phyloP scores from a whole-genome alignment of 2,113 vertebrate genomes.

The Tylochromis polylepis region DNA sequence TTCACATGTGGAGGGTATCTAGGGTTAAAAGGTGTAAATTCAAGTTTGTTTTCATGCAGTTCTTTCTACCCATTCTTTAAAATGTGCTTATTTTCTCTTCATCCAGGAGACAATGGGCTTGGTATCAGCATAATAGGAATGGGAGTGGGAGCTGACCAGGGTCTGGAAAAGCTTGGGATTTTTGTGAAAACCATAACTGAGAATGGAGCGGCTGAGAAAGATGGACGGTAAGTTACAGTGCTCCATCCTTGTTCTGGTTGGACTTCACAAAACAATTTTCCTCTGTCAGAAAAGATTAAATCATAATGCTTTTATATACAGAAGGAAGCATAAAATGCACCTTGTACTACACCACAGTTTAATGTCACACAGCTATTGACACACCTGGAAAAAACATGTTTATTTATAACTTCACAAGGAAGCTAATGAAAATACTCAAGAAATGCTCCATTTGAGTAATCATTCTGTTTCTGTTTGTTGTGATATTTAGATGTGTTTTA shows the following conservation, averaged over 20 bases:
- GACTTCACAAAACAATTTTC: not conserved
- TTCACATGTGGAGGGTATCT: not conserved
- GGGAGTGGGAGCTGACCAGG: constrained; percentile 92
- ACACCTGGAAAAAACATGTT: constrained; percentile 11
- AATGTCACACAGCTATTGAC: not conserved
- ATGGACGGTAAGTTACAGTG: constrained; percentile 76
- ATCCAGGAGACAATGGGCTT: constrained; percentile 85
- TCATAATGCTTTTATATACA: not conserved
- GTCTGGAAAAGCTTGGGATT: constrained; percentile 90
- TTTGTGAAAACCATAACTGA: constrained; percentile 94
- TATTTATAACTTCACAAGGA: constrained; percentile 30
- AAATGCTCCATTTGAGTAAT: not conserved
- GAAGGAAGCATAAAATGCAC: not conserved
- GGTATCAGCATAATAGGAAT: constrained; percentile 95
- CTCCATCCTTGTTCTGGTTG: not conserved
- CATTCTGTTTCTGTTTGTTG: not conserved
- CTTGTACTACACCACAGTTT: not conserved
- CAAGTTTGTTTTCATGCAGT: not conserved
- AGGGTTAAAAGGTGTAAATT: not conserved
- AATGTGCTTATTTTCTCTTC: not conserved
- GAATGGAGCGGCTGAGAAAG: constrained; percentile 82
- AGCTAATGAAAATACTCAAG: constrained; percentile 15
- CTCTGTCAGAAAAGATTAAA: not conserved
- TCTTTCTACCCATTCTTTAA: not conserved
- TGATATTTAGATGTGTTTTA: not conserved